Percentiles rank a stretch among this genome's conserved stretches.
Conservation (phyloP, 2,888 invertebrate genomes). For the Hylaea fasciaria region DNA sequence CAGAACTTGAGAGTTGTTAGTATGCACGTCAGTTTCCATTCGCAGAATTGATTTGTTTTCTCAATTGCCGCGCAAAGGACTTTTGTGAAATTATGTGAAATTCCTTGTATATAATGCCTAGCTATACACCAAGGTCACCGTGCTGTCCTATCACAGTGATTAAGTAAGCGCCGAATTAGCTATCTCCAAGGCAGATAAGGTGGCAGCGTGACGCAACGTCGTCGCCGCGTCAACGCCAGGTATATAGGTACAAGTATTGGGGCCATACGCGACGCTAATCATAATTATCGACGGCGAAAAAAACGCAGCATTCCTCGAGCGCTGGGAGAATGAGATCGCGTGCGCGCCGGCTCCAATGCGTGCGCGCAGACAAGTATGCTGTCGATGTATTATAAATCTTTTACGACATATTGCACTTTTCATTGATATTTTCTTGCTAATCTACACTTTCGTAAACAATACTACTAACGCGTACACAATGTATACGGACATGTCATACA, state of each 20-base stretch:
- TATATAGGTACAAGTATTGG: slow-evolving; percentile 43
- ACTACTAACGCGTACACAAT: neutral
- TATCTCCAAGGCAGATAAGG: slow-evolving; percentile 47
- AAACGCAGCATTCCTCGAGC: slow-evolving; percentile 70
- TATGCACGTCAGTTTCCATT: slow-evolving; percentile 10
- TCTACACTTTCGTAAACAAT: slow-evolving; percentile 29
- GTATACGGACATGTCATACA: neutral
- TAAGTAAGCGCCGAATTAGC: slow-evolving; percentile 52
- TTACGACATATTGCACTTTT: slow-evolving; percentile 39
- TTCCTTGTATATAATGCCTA: slow-evolving; percentile 31
- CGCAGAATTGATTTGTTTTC: slow-evolving; percentile 22
- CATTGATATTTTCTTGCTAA: slow-evolving; percentile 32
- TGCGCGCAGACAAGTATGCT: slow-evolving; percentile 40
- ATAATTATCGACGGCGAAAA: slow-evolving; percentile 54
- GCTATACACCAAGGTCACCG: slow-evolving; percentile 42
- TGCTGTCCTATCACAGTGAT: slow-evolving; percentile 45
- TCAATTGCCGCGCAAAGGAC: slow-evolving; percentile 20
- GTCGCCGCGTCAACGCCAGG: slow-evolving; percentile 34
- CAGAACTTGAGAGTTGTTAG: slow-evolving; percentile 15
- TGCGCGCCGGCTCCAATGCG: slow-evolving; percentile 49
- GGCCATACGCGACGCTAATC: slow-evolving; percentile 57
- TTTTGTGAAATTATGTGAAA: slow-evolving; percentile 33
- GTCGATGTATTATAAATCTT: slow-evolving; percentile 34
- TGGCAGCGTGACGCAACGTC: slow-evolving; percentile 54
- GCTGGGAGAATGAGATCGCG: slow-evolving; percentile 63